phyloP scores from a whole-genome alignment of 2,888 invertebrate species.

The Galeopsomyia nigrocyanea region DNA sequence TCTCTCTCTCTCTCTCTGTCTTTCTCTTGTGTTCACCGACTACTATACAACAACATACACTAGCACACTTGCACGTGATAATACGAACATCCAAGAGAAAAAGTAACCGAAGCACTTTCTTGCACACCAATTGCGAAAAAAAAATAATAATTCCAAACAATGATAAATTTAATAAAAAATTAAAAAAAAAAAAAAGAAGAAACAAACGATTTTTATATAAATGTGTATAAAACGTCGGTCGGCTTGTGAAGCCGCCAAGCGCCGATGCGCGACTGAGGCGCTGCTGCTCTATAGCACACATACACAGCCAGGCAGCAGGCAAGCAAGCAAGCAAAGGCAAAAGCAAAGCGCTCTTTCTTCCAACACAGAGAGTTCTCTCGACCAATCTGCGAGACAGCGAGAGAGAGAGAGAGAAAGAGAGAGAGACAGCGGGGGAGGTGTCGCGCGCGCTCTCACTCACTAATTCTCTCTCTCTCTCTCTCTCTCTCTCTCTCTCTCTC shows the following conservation, averaged over 20 bases:
- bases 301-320: too few species aligned
- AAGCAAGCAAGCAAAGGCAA: too few species aligned
- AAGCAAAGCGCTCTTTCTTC: too few species aligned
- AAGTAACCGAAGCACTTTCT: too few species aligned
- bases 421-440: conserved; percentile 30
- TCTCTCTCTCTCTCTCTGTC: background rate
- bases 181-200: background rate
- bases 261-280: conserved; percentile 56
- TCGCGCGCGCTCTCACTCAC: conserved; percentile 37
- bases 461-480: conserved; percentile 1
- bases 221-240: conserved; percentile 49
- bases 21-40: background rate
- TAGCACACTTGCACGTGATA: too few species aligned
- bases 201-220: conserved; percentile 28
- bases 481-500: conserved; percentile 1
- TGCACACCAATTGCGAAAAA: background rate
- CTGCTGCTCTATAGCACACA: background rate
- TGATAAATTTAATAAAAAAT: background rate
- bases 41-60: too few species aligned
- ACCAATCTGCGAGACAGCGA: background rate
- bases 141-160: background rate
- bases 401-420: background rate
- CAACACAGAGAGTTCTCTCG: too few species aligned
- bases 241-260: conserved; percentile 51
- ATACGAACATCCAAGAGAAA: background rate